phyloP scores from a whole-genome alignment of 2,113 vertebrate genomes.

The Pipa parva region DNA sequence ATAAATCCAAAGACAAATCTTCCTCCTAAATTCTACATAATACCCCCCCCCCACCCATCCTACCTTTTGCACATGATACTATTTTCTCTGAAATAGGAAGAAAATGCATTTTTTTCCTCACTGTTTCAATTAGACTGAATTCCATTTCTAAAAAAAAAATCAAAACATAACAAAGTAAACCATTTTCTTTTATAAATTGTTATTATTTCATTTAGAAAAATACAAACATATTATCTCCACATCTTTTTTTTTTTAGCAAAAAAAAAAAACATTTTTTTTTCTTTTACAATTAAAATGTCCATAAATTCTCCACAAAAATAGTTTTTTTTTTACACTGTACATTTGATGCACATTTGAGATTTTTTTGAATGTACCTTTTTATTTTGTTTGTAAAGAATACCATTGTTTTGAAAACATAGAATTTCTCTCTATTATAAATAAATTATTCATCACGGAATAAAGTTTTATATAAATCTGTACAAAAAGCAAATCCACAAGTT shows the following conservation, averaged over 20 bases:
- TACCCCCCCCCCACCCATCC: too few relatives aligned
- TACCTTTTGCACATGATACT: too few relatives aligned
- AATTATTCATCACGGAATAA: slow-evolving; percentile 81
- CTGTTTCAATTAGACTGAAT: too few relatives aligned
- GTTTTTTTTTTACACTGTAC: slow-evolving; percentile 86
- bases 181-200: slow-evolving; percentile 69
- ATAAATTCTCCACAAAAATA: slow-evolving; percentile 84
- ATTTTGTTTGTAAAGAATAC: slow-evolving; percentile 50
- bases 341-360: slow-evolving; percentile 61
- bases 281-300: slow-evolving; percentile 83
- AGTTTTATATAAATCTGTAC: slow-evolving; percentile 84
- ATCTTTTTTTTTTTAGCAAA: too few relatives aligned
- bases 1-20: too few relatives aligned
- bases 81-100: too few relatives aligned
- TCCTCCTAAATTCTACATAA: too few relatives aligned
- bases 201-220: slow-evolving; percentile 87
- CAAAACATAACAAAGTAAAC: too few relatives aligned
- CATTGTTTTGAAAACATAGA: slow-evolving; percentile 40
- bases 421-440: slow-evolving; percentile 75
- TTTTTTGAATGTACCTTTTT: slow-evolving; percentile 59
- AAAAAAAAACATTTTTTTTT: slow-evolving; percentile 70
- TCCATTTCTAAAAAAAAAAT: too few relatives aligned
- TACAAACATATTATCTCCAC: slow-evolving; percentile 76
- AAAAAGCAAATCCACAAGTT: slow-evolving; percentile 69
- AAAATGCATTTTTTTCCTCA: too few relatives aligned